Evolutionary conservation across 1,140 invertebrate species (phyloP), one percentile per base, ranked within the genome.

Genomic region (Drosophila ogumai): DNA sequence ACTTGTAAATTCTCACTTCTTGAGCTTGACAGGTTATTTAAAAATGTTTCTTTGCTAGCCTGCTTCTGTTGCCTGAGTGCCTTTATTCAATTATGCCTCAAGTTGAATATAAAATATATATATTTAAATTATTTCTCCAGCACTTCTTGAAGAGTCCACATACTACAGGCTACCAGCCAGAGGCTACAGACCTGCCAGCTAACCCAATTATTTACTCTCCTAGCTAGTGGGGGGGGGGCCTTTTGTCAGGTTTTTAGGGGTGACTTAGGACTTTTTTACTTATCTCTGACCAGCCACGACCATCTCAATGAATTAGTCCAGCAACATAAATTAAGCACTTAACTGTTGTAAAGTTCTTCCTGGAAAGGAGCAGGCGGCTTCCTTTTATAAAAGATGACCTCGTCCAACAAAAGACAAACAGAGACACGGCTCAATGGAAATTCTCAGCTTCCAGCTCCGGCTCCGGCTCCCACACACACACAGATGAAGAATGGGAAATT

Each of bases 251-350:
- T 66, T 67, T 41, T 50, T 31, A 12, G 31, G 19, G 17, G 67
- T 9, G 34, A 38, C 52, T 38, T 40, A n/a, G 52, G 28, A 50
- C 28, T 49, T 36, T 72, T 43, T 41, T 43, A 73, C 56, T 74
- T 73, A 74, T 61, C 68, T 73, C 56, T 57, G 63, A 34, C 63
- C 63, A 28, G 63, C 40, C 25, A 50, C 13, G 46, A 52, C 34
- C 76, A 79, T 55, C 63, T 65, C 63, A 79, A 72, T 79, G 64
- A 81, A 81, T 76, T 81, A 66, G 59, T 73, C 69, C 31, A 75
- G 56, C 56, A 63, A 77, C 79, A 75, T 82, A 81, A 81, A 82
- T 82, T 77, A 82, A 81, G 73, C 79, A 82, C 79, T 81, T 77
- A 81, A 73, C 47, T 76, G 59, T 56, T 73, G 64, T 72, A 65